These are phyloP conservation scores for Pipistrellus kuhlii DNA, from an alignment of 2,797 vertebrate genomes.

Conservation along the genomic window DNA sequence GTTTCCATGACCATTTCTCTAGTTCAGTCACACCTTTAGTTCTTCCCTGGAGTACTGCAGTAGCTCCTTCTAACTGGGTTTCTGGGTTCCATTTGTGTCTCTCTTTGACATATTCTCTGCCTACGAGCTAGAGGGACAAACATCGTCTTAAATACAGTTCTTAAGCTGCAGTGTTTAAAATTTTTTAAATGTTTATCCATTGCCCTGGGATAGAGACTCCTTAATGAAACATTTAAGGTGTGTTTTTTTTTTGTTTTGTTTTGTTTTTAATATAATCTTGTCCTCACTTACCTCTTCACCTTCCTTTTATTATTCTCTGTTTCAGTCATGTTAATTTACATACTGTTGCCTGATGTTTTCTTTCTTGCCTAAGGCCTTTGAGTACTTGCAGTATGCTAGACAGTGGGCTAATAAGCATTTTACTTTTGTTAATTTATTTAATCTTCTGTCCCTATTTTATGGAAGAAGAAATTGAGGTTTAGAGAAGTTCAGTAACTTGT, in stretches of 20 bases:
- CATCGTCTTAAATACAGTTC: background rate
- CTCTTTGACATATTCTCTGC: background rate
- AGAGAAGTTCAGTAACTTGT: conserved; percentile 2
- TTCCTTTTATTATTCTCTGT: background rate
- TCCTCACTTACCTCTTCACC: background rate
- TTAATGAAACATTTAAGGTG: conserved; percentile 1
- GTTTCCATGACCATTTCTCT: background rate
- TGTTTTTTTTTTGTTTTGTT: no score
- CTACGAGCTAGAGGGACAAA: background rate
- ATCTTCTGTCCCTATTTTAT: background rate
- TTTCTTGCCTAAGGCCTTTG: conserved; percentile 15
- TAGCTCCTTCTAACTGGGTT: background rate
- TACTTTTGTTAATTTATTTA: conserved; percentile 34
- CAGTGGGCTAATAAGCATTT: background rate
- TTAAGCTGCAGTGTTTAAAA: conserved; percentile 6
- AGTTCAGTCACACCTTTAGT: background rate
- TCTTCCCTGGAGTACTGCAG: background rate
- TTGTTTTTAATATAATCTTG: background rate
- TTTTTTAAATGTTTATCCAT: background rate
- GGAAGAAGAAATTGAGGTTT: background rate
- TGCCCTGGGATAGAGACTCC: background rate
- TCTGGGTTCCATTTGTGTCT: background rate
- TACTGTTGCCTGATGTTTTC: background rate
- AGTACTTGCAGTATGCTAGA: background rate
- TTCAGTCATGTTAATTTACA: background rate